Base-by-base conservation (phyloP, 2,797 vertebrate genomes). In the Protosalanx chinensis region DNA sequence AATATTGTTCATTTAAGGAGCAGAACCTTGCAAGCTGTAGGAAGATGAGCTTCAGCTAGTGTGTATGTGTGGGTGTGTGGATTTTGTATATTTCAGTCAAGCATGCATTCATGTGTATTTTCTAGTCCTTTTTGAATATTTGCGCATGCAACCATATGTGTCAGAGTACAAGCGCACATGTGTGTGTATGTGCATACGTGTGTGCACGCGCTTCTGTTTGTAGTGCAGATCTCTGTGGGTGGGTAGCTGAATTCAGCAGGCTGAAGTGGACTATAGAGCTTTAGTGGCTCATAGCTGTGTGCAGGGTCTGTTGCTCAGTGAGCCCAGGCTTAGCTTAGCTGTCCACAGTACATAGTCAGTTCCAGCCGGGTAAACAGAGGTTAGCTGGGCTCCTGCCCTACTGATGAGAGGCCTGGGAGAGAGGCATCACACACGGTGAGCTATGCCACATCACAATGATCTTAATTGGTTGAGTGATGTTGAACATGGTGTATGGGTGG, bases 221-320 rank as follows among this genome's bases (percentile, higher is more conserved):
- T 37, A 51, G 41, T 23, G 70, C 20, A 32, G 67, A 77, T 71
- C 82, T 76, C 85, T 68, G 86, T 88, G 84, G 84, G 86, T 86
- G 86, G 86, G 78, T 79, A 78, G 79, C 78, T 82, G 79, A 85
- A 81, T 81, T 77, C 81, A 85, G 77, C 79, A 82, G 81, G 81
- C 77, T 81, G 71, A 77, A 78, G 81, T 81, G 79, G 81, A 79
- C 72, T 84, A 74, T 69, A 76, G 72, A 76, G 81, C 74, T 73
- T 77, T 74, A 77, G 74, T 75, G 76, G 72, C 71, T 64, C 72
- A 59, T 13, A 13, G 41, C 41, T 46, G 41, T 46, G 41, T 46
- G 41, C 41, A 46, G 41, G 10, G 8, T 37, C 7, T 46, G 41
- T 46, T 46, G 10, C 41, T 46, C 41, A 46, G 41, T 46, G 41